Evolutionary conservation across 2,797 vertebrate genomes (phyloP).

Genomic region (Notolepis coatsorum): DNA sequence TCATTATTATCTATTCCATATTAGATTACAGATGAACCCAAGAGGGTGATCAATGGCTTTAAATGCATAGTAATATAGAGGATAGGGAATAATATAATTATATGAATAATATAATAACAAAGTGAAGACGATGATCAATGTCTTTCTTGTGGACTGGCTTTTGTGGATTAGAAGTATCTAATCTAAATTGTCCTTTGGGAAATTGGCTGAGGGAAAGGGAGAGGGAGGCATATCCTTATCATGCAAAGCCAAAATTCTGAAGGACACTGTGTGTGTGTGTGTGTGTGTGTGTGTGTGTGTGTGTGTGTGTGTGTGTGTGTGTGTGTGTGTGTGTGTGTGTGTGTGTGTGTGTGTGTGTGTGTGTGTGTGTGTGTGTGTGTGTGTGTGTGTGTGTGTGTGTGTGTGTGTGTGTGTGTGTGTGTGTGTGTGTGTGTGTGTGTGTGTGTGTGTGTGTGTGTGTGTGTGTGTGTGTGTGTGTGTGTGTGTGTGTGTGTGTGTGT

Average conservation of each 20-base stretch:
- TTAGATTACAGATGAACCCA: slow-evolving; percentile 25
- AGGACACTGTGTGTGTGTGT: slow-evolving; percentile 32
- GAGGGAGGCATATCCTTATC: slow-evolving; percentile 23
- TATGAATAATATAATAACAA: not conserved
- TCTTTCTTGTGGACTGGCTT: not conserved
- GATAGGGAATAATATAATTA: not conserved
- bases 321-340: slow-evolving; percentile 1
- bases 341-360: not conserved
- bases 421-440: no score
- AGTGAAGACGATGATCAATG: not conserved
- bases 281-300: slow-evolving; percentile 17
- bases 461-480: no score
- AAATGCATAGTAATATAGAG: not conserved
- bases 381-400: not conserved
- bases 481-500: no score
- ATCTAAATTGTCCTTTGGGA: slow-evolving; percentile 18
- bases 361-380: not conserved
- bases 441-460: no score
- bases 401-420: no score
- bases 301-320: slow-evolving; percentile 7
- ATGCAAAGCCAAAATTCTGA: slow-evolving; percentile 33
- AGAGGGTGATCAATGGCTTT: slow-evolving; percentile 12
- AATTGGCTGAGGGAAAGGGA: slow-evolving; percentile 32
- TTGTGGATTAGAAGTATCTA: not conserved
- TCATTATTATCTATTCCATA: slow-evolving; percentile 25